A percentile compares a stretch with the other conserved stretches of the same genome.
These are phyloP conservation scores for Pecten maximus DNA, from an alignment of 2,888 invertebrate genomes.

Conservation along the genomic window DNA sequence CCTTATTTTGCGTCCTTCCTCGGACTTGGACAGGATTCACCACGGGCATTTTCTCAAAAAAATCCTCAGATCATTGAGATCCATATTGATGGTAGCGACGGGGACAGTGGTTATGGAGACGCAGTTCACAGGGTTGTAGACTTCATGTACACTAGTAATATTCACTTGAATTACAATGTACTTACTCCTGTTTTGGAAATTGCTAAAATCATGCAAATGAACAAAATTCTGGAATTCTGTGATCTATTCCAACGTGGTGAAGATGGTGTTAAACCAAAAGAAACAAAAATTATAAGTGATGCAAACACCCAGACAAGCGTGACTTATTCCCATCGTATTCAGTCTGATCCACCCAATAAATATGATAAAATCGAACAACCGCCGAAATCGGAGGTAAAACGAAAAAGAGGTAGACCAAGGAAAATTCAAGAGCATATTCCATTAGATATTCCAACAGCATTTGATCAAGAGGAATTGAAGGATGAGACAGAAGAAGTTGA, in stretches of 20 bases:
- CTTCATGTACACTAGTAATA: constrained; percentile 79
- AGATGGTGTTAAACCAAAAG: constrained; percentile 38
- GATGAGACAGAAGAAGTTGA: not conserved
- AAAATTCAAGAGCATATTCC: not conserved
- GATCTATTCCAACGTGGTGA: constrained; percentile 56
- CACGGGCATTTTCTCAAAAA: constrained; percentile 79
- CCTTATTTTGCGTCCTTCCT: constrained; percentile 79
- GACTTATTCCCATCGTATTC: not conserved
- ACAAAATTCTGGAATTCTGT: constrained; percentile 68
- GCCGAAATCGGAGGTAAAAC: constrained; percentile 38
- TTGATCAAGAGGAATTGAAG: not conserved
- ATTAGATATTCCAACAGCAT: not conserved
- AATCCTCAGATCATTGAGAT: constrained; percentile 80
- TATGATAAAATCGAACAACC: not conserved
- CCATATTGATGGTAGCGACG: constrained; percentile 76
- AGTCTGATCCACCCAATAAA: not conserved
- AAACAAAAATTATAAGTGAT: constrained; percentile 44
- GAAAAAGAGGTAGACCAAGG: constrained; percentile 35
- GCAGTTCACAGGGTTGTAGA: constrained; percentile 78
- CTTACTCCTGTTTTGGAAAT: constrained; percentile 76
- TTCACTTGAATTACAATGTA: constrained; percentile 66
- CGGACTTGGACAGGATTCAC: constrained; percentile 74
- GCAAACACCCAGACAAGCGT: constrained; percentile 38
- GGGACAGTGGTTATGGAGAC: constrained; percentile 71
- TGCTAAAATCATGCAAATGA: constrained; percentile 79